Percentiles rank a stretch among this genome's conserved stretches.
Conservation (phyloP, 2,113 vertebrate species). For the Catharus bicknelli region DNA sequence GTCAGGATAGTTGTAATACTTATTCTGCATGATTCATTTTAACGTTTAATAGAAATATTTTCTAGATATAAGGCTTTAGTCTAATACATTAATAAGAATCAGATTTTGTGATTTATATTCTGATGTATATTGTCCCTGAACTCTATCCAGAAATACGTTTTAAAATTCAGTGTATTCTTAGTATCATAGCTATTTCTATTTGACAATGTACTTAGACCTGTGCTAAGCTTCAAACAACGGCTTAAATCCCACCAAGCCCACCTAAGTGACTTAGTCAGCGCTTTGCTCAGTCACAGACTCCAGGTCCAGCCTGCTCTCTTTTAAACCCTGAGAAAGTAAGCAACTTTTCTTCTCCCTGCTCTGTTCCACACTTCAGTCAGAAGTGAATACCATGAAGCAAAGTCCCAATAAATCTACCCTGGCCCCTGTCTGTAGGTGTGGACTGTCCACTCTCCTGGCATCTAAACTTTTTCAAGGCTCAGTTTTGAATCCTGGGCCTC, state of each 20-base stretch:
- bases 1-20: background rate
- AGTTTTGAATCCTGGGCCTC: background rate
- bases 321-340: background rate
- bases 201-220: background rate
- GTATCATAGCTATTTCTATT: background rate
- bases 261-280: background rate
- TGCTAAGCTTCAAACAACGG: background rate
- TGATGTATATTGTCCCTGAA: background rate
- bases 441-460: background rate
- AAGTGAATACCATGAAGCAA: background rate
- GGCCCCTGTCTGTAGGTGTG: background rate
- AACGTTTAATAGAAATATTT: background rate
- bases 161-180: background rate
- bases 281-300: background rate
- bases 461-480: background rate
- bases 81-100: background rate
- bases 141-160: background rate
- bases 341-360: background rate
- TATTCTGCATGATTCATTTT: background rate
- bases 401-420: background rate
- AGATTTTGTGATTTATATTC: background rate
- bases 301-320: background rate
- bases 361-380: accelerated
- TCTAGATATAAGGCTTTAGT: background rate
- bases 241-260: background rate